A percentile compares a stretch with the other conserved stretches of the same genome.
Conservation (phyloP, 1,140 invertebrate genomes). For the Drosophila bocki region DNA sequence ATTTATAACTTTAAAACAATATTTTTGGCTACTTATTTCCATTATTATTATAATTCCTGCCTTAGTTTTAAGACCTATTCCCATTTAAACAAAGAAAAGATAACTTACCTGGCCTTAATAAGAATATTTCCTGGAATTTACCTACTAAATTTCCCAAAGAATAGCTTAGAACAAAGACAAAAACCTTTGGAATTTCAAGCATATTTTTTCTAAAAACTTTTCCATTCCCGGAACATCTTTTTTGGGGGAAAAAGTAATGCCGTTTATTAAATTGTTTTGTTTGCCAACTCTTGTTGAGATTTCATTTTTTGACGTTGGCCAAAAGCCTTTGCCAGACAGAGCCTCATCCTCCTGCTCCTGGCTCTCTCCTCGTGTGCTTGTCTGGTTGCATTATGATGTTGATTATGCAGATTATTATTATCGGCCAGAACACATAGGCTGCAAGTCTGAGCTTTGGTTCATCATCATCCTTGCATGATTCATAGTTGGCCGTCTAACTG, state of each 20-base stretch:
- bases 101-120: not conserved
- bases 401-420: conserved; percentile 75
- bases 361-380: not conserved
- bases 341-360: not conserved
- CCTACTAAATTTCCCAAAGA: not conserved
- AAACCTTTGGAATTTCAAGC: conserved; percentile 24
- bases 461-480: conserved; percentile 57
- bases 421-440: conserved; percentile 51
- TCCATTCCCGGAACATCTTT: conserved; percentile 8
- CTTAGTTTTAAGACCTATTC: no score
- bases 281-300: conserved; percentile 60
- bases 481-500: conserved; percentile 42
- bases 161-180: not conserved
- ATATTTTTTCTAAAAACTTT: conserved; percentile 18
- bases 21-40: not conserved
- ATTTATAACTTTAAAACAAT: not conserved
- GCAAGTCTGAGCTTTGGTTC: conserved; percentile 16
- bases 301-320: conserved; percentile 47
- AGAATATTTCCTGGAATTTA: conserved; percentile 8
- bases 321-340: conserved; percentile 62
- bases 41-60: not conserved
- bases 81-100: not conserved
- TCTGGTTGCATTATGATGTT: conserved; percentile 76
- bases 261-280: conserved; percentile 75
- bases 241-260: conserved; percentile 17